Percentiles rank a stretch among this genome's conserved stretches.
phyloP scores from a whole-genome alignment of 2,797 vertebrate species.

The Siniperca scherzeri region DNA sequence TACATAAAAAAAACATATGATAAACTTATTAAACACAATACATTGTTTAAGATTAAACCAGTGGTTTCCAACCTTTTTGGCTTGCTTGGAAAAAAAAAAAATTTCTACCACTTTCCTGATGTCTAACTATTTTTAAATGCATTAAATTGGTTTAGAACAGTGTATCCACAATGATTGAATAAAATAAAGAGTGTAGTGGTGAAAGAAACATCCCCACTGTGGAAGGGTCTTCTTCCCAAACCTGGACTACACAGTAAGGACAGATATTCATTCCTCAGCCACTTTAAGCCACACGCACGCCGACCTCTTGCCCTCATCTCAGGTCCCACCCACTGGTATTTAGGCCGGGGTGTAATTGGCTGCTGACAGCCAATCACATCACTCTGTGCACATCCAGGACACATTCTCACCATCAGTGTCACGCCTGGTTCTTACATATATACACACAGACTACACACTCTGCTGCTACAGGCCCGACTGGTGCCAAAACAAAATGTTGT shows the following conservation, averaged over 20 bases:
- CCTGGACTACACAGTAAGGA: too few species aligned
- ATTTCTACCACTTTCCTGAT: too few species aligned
- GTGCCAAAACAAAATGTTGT: slow-evolving; percentile 6
- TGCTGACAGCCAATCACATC: slow-evolving; percentile 23
- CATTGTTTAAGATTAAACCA: neutral
- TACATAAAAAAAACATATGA: too few species aligned
- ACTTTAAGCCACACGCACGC: slow-evolving; percentile 1
- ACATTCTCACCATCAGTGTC: slow-evolving; percentile 17
- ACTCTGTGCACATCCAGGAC: slow-evolving; percentile 14
- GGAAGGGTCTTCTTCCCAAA: too few species aligned
- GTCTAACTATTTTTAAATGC: too few species aligned
- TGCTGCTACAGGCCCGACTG: neutral
- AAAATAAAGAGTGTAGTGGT: too few species aligned
- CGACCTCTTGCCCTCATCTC: slow-evolving; percentile 24
- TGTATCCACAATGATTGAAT: too few species aligned
- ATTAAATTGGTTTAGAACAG: too few species aligned
- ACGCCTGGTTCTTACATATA: neutral
- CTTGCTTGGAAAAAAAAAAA: too few species aligned
- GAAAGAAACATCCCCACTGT: neutral
- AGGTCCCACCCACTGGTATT: slow-evolving; percentile 40
- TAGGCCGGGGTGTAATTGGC: slow-evolving; percentile 34
- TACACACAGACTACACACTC: neutral
- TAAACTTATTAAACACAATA: neutral
- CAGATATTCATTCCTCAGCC: neutral
- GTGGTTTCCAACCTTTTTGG: neutral